These are phyloP conservation scores for Oligia strigilis DNA, from an alignment of 2,888 invertebrate genomes.

Conservation along the genomic window DNA sequence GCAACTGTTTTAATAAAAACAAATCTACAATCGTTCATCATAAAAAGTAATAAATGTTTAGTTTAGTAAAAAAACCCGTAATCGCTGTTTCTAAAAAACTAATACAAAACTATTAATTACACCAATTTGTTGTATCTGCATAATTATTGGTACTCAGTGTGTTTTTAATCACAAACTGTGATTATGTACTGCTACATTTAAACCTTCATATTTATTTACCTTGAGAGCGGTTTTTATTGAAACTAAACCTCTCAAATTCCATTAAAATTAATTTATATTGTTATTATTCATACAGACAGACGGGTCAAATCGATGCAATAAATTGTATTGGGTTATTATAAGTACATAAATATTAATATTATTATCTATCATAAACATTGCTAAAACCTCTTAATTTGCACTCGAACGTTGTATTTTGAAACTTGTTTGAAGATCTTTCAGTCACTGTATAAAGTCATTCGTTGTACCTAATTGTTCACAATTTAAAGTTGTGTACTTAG, in stretches of 20 bases:
- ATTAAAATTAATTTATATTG: constrained; percentile 63
- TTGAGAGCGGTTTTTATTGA: constrained; percentile 51
- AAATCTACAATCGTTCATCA: constrained; percentile 42
- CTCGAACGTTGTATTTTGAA: constrained; percentile 32
- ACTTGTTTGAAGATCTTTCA: constrained; percentile 45
- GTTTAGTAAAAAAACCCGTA: constrained; percentile 41
- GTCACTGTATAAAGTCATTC: constrained; percentile 32
- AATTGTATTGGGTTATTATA: constrained; percentile 47
- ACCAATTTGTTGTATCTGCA: constrained; percentile 65
- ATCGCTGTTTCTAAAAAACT: constrained; percentile 37
- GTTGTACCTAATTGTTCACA: constrained; percentile 29
- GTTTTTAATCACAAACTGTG: constrained; percentile 53
- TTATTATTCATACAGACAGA: constrained; percentile 57
- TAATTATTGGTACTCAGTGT: constrained; percentile 62
- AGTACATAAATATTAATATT: constrained; percentile 50
- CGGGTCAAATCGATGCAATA: constrained; percentile 54
- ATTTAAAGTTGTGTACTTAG: constrained; percentile 23
- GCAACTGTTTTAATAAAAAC: constrained; percentile 48
- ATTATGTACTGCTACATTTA: constrained; percentile 56
- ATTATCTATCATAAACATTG: constrained; percentile 33
- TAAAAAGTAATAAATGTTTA: constrained; percentile 49
- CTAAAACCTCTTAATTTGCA: constrained; percentile 34
- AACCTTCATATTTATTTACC: constrained; percentile 62
- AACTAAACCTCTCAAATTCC: constrained; percentile 44
- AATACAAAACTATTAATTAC: constrained; percentile 57